phyloP scores from a whole-genome alignment of 2,113 vertebrate genomes.

The Vicugna pacos region DNA sequence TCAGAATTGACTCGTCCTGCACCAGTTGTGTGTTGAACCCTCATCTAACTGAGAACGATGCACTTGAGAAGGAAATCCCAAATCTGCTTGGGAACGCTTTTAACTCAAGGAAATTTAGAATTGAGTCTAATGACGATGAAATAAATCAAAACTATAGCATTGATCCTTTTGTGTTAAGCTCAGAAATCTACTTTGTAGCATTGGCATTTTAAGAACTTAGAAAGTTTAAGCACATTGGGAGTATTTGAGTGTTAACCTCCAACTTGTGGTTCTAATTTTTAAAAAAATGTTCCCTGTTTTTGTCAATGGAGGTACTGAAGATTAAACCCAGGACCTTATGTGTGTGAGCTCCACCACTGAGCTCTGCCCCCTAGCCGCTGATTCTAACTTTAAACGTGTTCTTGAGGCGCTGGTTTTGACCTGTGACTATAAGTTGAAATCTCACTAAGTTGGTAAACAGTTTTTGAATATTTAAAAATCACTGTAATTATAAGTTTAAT shows the following conservation, averaged over 20 bases:
- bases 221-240: neutral
- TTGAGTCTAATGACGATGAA: neutral
- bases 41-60: neutral
- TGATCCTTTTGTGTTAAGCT: neutral
- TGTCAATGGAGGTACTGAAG: too few species aligned
- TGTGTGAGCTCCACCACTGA: too few species aligned
- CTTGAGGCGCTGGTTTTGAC: constrained; percentile 43
- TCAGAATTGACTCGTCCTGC: neutral
- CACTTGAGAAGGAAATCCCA: neutral
- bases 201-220: neutral
- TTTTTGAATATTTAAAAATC: constrained; percentile 72
- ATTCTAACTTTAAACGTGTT: constrained; percentile 56
- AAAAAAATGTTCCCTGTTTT: too few species aligned
- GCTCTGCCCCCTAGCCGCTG: too few species aligned
- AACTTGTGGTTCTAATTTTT: constrained; percentile 33
- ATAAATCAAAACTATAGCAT: neutral
- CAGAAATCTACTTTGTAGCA: neutral
- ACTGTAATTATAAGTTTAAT: constrained; percentile 43
- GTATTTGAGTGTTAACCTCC: neutral
- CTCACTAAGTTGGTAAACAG: constrained; percentile 61
- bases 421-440: constrained; percentile 50
- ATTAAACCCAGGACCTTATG: too few species aligned
- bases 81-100: neutral
- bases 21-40: neutral
- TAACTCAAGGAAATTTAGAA: neutral